These are phyloP conservation scores for Cassiopea xamachana DNA, from an alignment of 30 jellyfish, hydroid and myxozoan genomes.

Conservation along the genomic window DNA sequence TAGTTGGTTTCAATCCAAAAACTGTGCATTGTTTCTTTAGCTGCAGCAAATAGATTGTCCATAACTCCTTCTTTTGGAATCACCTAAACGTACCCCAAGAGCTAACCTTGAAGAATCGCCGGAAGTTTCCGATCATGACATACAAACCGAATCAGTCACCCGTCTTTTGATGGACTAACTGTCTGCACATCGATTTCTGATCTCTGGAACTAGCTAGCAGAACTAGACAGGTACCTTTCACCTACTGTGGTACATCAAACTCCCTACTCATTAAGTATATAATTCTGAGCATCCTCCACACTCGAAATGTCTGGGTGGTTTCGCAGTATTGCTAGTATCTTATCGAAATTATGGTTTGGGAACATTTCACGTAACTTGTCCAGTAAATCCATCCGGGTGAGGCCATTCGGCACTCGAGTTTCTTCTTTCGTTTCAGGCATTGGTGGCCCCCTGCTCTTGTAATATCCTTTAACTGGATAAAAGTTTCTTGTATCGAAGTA, in stretches of 20 bases:
- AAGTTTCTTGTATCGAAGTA: slow-evolving; percentile 87
- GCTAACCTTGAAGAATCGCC: not conserved
- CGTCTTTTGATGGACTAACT: not conserved
- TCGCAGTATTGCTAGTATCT: slow-evolving; percentile 83
- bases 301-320: slow-evolving; percentile 87
- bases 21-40: not conserved
- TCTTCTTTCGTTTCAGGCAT: slow-evolving; percentile 95
- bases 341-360: slow-evolving; percentile 88
- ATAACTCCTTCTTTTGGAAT: not conserved
- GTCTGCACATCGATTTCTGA: not conserved
- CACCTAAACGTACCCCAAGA: not conserved
- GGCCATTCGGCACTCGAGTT: slow-evolving; percentile 76
- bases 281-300: slow-evolving; percentile 86
- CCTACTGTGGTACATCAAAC: slow-evolving; percentile 1
- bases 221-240: not conserved
- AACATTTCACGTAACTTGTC: slow-evolving; percentile 84
- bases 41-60: not conserved
- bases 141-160: not conserved
- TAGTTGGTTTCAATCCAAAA: not conserved
- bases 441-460: slow-evolving; percentile 78
- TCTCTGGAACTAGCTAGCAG: slow-evolving; percentile 4
- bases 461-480: slow-evolving; percentile 85
- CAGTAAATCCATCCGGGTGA: slow-evolving; percentile 82
- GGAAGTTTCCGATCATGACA: not conserved
- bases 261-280: slow-evolving; percentile 65